A percentile compares a stretch with the other conserved stretches of the same genome.
Conservation (phyloP, 2,797 vertebrate species). For the Eulemur coronatus region DNA sequence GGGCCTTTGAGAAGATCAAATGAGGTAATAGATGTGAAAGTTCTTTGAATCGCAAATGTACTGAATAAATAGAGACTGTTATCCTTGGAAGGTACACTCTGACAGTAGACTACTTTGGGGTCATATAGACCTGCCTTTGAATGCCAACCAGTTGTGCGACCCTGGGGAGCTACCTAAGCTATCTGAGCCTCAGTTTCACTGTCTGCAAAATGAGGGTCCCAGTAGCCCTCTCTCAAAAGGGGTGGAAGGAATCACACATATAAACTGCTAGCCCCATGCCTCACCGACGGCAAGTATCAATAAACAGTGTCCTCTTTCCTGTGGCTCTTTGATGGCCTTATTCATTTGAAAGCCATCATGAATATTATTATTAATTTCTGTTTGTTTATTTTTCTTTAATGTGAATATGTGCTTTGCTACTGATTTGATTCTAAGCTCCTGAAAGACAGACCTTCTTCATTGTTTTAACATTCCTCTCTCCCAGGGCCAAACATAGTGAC, state of each 20-base stretch:
- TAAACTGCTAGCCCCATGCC: too few species aligned
- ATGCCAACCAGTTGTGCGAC: accelerated
- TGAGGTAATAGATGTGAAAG: slow-evolving; percentile 1
- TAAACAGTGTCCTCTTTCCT: background rate
- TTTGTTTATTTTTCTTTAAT: background rate
- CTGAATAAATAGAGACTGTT: background rate
- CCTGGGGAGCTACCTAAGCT: background rate
- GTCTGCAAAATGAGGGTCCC: background rate
- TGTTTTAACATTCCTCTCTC: background rate
- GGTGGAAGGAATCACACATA: background rate
- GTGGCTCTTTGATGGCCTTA: background rate
- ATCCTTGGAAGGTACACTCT: background rate
- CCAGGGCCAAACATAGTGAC: background rate
- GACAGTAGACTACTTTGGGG: background rate
- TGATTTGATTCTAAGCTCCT: background rate
- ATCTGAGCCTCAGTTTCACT: background rate
- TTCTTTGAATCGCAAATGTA: slow-evolving; percentile 31
- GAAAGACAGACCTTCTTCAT: background rate
- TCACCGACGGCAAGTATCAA: accelerated
- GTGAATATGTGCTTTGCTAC: background rate
- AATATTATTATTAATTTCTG: background rate
- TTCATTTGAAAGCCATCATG: background rate
- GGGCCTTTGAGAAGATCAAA: slow-evolving; percentile 45
- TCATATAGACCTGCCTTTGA: background rate
- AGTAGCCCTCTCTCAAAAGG: background rate